Evolutionary conservation across 2,888 invertebrate species (phyloP).

Genomic region (Sthenelais limicola): DNA sequence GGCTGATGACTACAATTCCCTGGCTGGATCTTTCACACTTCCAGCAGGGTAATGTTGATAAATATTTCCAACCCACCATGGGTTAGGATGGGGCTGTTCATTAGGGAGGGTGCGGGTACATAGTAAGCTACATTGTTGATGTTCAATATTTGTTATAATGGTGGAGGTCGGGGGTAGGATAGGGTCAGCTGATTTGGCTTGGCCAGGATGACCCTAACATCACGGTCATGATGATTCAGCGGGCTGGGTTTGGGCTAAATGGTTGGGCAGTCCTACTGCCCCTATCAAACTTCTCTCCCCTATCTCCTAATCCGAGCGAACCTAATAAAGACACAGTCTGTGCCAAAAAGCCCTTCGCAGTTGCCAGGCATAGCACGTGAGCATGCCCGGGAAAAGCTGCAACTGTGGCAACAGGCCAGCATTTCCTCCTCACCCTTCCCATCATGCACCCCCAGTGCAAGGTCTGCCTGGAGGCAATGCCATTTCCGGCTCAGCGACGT

Average conservation of each 20-base stretch:
- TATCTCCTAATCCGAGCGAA: constrained; percentile 23
- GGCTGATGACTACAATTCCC: not conserved
- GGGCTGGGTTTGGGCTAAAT: constrained; percentile 12
- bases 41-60: too few species aligned
- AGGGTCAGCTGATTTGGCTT: not conserved
- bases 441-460: too few species aligned
- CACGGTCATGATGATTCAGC: constrained; percentile 26
- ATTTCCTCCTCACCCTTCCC: too few species aligned
- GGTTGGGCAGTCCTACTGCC: constrained; percentile 10
- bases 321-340: constrained; percentile 21
- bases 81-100: not conserved
- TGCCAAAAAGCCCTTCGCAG: constrained; percentile 18
- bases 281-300: constrained; percentile 11
- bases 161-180: constrained; percentile 11
- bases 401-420: not conserved
- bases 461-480: too few species aligned
- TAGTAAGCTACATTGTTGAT: constrained; percentile 11
- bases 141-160: constrained; percentile 25
- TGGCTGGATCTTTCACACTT: too few species aligned
- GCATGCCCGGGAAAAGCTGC: not conserved
- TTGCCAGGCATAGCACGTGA: not conserved
- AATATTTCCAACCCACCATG: not conserved
- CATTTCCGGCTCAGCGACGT: too few species aligned
- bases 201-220: not conserved
- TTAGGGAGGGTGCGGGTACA: constrained; percentile 1